These are phyloP conservation scores for Andrena hattorfiana DNA, from an alignment of 2,888 invertebrate genomes.

Conservation along the genomic window DNA sequence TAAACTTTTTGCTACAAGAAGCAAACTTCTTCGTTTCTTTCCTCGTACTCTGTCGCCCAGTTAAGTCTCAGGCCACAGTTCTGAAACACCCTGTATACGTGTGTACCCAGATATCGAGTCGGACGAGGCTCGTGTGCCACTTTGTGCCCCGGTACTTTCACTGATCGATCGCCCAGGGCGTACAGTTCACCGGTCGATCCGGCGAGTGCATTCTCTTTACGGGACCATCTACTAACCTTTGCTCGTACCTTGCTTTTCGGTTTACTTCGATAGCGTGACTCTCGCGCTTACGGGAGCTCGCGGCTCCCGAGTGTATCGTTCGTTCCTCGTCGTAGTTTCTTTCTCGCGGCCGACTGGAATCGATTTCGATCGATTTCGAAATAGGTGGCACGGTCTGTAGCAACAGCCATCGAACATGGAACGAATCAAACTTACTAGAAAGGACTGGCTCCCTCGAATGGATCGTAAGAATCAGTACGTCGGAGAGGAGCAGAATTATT, in stretches of 20 bases:
- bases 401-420: constrained; percentile 9
- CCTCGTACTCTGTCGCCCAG: background rate
- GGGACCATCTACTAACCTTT: constrained; percentile 64
- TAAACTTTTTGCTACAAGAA: no score
- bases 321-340: background rate
- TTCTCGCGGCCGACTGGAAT: constrained; percentile 9
- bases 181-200: constrained; percentile 54
- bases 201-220: constrained; percentile 58
- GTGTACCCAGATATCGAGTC: constrained; percentile 31
- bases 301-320: background rate
- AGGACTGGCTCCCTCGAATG: no score
- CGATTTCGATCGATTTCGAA: constrained; percentile 28
- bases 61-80: background rate
- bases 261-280: constrained; percentile 26
- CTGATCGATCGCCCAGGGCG: constrained; percentile 67
- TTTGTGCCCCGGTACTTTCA: constrained; percentile 64
- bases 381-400: constrained; percentile 5
- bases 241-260: constrained; percentile 43
- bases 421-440: no score
- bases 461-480: no score
- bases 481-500: background rate
- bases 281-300: background rate
- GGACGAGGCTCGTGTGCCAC: constrained; percentile 55
- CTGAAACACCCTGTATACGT: constrained; percentile 7
- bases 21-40: background rate